Evolutionary conservation across 2,113 vertebrate species (phyloP), one percentile per base, ranked within the genome.

Genomic region (Emydura subglobosa): DNA sequence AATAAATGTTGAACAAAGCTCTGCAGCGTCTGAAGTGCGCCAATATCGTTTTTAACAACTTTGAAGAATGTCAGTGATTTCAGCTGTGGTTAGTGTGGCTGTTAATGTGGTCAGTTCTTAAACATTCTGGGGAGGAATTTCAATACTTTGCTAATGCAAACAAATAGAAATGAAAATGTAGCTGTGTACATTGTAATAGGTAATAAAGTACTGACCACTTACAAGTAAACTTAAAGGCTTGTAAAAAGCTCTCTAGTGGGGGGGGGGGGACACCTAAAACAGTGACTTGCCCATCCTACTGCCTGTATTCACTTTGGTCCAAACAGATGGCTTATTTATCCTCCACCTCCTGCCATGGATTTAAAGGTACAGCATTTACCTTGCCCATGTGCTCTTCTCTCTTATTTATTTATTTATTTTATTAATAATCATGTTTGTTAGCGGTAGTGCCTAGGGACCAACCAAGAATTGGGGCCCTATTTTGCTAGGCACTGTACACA

Each of bases 401-500:
- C 16, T 29, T 78, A 22, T 72, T 53, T 19, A 61, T 61, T 61
- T 61, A 61, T 29, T 31, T 31, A 31, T 53, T 31, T 29, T 59
- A 59, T 29, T 59, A 59, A 29, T 53, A 65, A 82, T 91, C 61
- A 57, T 47, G 86, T 22, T 72, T 42, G 11, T 61, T 8, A 3
- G 1, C 19, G n/a, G 9, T 79, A 54, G 84, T 90, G 54, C 54
- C 9, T 51, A 39, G 42, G 29, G 5, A 61, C 5, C 19, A 74
- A 10, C 19, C 39, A 79, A 78, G 72, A 44, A 85, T 11, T 61
- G 88, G 8, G 29, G 21, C n/a, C 53, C 91, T 39, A 9, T 34
- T 39, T 12, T 0, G 1, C 76, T 14, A 87, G 5, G 5, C 7
- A 5, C 27, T 79, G 2, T 7, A 42, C 25, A 6, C 80, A 39